phyloP scores from a whole-genome alignment of 2,888 invertebrate genomes.

The Caenorhabditis virilis region DNA sequence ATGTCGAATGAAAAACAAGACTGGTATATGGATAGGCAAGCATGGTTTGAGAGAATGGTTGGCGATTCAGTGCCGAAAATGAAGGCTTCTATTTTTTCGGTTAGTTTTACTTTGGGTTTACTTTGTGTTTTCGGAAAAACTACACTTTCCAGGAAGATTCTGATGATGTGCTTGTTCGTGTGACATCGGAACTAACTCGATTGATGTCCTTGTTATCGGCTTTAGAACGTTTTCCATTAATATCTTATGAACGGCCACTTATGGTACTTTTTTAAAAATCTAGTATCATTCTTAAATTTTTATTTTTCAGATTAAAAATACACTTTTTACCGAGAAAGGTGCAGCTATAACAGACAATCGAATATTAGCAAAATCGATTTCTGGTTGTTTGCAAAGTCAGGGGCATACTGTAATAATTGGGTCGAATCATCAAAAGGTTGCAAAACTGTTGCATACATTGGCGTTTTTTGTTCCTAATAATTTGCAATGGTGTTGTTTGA shows the following conservation, averaged over 20 bases:
- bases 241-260: slow-evolving; percentile 31
- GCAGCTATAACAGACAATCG: slow-evolving; percentile 20
- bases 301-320: slow-evolving; percentile 43
- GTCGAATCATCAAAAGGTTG: slow-evolving; percentile 47
- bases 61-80: slow-evolving; percentile 49
- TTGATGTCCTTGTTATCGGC: slow-evolving; percentile 44
- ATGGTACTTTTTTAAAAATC: slow-evolving; percentile 22
- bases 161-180: slow-evolving; percentile 53
- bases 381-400: slow-evolving; percentile 58
- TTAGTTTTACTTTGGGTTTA: slow-evolving; percentile 9
- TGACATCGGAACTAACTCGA: slow-evolving; percentile 46
- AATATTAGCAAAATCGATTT: slow-evolving; percentile 50
- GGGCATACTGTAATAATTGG: slow-evolving; percentile 61
- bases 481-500: slow-evolving; percentile 52
- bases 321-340: slow-evolving; percentile 32
- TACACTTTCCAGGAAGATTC: slow-evolving; percentile 37
- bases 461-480: slow-evolving; percentile 55
- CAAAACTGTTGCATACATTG: slow-evolving; percentile 56
- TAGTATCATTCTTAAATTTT: neutral
- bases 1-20: slow-evolving; percentile 47
- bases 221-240: slow-evolving; percentile 46
- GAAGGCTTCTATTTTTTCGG: slow-evolving; percentile 49
- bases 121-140: neutral
- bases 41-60: slow-evolving; percentile 47
- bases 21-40: slow-evolving; percentile 59